Conservation (phyloP, 1,140 invertebrate genomes). For the Battus philenor region DNA sequence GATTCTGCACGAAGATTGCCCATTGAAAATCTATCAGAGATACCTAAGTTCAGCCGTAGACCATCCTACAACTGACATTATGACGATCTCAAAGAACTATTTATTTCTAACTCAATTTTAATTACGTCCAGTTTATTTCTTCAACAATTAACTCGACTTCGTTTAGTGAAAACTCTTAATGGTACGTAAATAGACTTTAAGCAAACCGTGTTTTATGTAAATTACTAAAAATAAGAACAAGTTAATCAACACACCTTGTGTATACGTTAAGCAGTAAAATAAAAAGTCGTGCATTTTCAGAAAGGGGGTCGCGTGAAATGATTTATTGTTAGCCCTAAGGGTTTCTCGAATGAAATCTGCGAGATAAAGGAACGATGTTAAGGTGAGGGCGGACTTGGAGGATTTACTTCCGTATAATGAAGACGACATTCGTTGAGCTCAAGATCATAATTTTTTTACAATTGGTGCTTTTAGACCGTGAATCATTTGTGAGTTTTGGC, state of each 20-base stretch:
- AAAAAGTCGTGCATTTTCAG: conserved; percentile 11
- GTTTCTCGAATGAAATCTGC: conserved; percentile 22
- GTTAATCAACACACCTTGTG: conserved; percentile 32
- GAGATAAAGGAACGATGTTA: conserved; percentile 28
- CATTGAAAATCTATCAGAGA: too few species aligned
- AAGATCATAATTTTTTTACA: neutral
- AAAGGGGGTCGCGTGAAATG: conserved; percentile 14
- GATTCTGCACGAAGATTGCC: too few species aligned
- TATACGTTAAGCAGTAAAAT: conserved; percentile 25
- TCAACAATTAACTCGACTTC: too few species aligned
- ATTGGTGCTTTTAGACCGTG: neutral
- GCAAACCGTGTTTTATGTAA: too few species aligned
- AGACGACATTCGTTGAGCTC: conserved; percentile 10
- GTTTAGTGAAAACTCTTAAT: too few species aligned
- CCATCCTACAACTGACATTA: too few species aligned
- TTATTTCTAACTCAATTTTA: too few species aligned
- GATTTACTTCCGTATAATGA: conserved; percentile 17
- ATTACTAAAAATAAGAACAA: conserved; percentile 19
- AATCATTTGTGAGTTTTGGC: too few species aligned
- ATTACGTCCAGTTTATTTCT: too few species aligned
- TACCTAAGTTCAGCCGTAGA: too few species aligned
- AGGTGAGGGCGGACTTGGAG: conserved; percentile 14
- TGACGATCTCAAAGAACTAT: too few species aligned
- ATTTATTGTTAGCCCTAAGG: conserved; percentile 26
- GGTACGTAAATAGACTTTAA: too few species aligned